Evolutionary conservation across 2,797 vertebrate species (phyloP).

Genomic region (Myotis planiceps): DNA sequence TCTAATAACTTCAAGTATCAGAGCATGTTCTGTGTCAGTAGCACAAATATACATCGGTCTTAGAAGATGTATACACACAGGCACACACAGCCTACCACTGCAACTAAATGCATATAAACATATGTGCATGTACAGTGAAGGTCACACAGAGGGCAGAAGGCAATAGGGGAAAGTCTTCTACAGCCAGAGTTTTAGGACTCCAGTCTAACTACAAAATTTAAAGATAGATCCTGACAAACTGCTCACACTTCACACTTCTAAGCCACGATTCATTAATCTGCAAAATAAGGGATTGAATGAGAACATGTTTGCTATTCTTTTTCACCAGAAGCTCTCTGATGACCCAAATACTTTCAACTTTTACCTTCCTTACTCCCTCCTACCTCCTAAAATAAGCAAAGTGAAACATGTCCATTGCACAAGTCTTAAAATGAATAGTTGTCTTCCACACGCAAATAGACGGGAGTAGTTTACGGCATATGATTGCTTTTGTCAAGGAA

Average conservation of each 20-base stretch:
- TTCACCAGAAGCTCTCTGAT: background rate
- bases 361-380: background rate
- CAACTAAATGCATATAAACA: background rate
- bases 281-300: background rate
- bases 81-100: accelerated
- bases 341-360: background rate
- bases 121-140: background rate
- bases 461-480: background rate
- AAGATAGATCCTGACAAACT: background rate
- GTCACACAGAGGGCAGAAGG: background rate
- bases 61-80: background rate
- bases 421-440: background rate
- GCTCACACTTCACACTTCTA: background rate
- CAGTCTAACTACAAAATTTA: background rate
- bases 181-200: background rate
- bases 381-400: background rate
- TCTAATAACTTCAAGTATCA: background rate
- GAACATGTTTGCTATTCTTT: background rate
- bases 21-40: background rate
- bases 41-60: background rate
- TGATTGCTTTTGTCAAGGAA: background rate
- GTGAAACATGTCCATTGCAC: background rate
- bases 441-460: background rate
- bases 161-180: background rate
- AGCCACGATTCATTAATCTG: background rate